Evolutionary conservation across 1,140 invertebrate species (phyloP), one percentile per base, ranked within the genome.

Genomic region (Pectinophora gossypiella): DNA sequence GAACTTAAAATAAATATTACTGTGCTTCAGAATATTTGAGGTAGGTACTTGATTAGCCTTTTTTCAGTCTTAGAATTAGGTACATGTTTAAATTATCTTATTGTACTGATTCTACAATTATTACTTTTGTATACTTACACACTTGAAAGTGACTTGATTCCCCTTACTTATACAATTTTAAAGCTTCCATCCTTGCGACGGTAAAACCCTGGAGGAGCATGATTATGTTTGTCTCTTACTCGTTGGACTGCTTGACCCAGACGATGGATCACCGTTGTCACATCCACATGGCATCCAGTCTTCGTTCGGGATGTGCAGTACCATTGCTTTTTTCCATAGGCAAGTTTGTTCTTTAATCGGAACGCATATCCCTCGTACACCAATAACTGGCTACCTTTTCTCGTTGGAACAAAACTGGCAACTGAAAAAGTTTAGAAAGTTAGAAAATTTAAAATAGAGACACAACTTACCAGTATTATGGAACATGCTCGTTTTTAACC

Each of bases 291-390:
- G 51, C 82, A 85, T 4, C 82, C 82, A n/a, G 76, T 80, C 55
- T 83, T 83, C 0, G 72, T 78, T 3, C 82, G 51, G 7, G 79
- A 82, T 46, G 76, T 85, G 32, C 82, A 85, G 44, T 85, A 85
- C 82, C 82, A 85, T 36, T 85, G 82, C 42, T 83, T 83, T 43
- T 85, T 85, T n/a, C 82, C 82, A 68, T 83, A 85, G 6, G 82
- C 82, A 27, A 85, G 50, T 68, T 83, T 85, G 47, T 85, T 85
- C 48, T 85, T 85, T n/a, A 85, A 50, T n/a, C 82, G 63, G 50
- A 85, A 85, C 45, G 82, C 82, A 68, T 68, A 83, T 46, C 82
- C 82, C 49, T 85, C 55, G 40, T 85, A 72, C 12, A 85, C 78
- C 22, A 85, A 55, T 5, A 85, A 59, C 47, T 78, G 65, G 48